Evolutionary conservation across 2,888 invertebrate species (phyloP).

Genomic region (Coelogynopora nodosa): DNA sequence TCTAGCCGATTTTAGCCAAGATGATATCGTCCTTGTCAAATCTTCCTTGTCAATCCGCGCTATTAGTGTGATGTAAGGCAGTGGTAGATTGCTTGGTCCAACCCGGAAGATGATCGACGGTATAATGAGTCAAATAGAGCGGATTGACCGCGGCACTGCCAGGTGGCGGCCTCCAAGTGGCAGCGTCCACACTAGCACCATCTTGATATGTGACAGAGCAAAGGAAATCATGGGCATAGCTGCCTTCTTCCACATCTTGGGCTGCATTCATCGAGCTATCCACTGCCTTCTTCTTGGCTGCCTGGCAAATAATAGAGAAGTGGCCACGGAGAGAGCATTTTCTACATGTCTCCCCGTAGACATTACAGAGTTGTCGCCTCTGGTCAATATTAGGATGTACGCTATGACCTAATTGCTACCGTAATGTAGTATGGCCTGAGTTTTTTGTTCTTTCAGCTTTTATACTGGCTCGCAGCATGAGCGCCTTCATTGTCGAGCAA

Average conservation of each 20-base stretch:
- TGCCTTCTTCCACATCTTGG: neutral
- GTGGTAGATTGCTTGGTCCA: constrained; percentile 9
- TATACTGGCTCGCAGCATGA: neutral
- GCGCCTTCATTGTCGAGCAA: neutral
- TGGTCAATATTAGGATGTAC: constrained; percentile 1
- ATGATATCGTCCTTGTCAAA: neutral
- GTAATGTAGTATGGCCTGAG: neutral
- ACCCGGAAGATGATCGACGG: neutral
- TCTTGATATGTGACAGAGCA: constrained; percentile 2
- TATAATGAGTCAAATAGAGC: constrained; percentile 1
- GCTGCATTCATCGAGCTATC: neutral
- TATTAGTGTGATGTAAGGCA: neutral
- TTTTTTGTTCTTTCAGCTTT: neutral
- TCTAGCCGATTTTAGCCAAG: neutral
- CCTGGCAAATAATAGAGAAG: neutral
- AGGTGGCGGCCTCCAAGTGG: neutral
- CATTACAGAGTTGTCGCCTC: constrained; percentile 14
- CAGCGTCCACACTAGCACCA: neutral
- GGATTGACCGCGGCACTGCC: neutral
- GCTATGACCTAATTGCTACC: neutral
- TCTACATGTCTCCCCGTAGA: neutral
- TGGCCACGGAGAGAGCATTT: constrained; percentile 7
- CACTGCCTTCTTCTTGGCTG: neutral
- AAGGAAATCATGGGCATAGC: neutral
- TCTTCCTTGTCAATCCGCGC: neutral